Evolutionary conservation across 1,140 invertebrate species (phyloP).

Genomic region (Drosophila ogumai): DNA sequence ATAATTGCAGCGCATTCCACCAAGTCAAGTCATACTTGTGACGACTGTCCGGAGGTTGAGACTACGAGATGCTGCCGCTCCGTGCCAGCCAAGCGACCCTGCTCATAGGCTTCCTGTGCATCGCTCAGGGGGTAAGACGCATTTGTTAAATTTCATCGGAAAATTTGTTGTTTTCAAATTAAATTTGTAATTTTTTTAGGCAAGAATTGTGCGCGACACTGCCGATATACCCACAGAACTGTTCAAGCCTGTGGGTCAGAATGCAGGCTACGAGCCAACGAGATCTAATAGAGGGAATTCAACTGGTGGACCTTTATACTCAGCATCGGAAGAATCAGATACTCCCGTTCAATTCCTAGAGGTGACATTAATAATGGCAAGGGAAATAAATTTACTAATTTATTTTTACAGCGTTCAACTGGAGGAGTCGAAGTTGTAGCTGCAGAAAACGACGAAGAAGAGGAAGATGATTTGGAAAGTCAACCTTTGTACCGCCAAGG

Average conservation of each 20-base stretch:
- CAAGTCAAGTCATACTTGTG: constrained; percentile 34
- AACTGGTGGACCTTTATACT: neutral
- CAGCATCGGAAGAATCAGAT: neutral
- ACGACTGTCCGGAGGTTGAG: constrained; percentile 30
- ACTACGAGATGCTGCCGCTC: constrained; percentile 25
- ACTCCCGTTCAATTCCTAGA: neutral
- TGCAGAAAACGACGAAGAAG: neutral
- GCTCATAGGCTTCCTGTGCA: constrained; percentile 24
- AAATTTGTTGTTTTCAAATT: neutral
- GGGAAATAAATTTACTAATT: neutral
- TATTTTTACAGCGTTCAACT: neutral
- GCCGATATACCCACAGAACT: constrained; percentile 46
- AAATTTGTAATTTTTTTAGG: constrained; percentile 2
- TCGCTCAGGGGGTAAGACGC: constrained; percentile 36
- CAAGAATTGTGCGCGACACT: constrained; percentile 40
- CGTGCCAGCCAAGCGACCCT: neutral
- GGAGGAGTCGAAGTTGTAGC: constrained; percentile 17
- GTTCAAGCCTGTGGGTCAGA: constrained; percentile 44
- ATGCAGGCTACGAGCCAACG: neutral
- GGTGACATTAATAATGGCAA: neutral
- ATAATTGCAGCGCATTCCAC: constrained; percentile 35
- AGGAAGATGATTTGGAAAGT: neutral
- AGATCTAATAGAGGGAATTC: neutral
- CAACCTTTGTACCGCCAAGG: neutral
- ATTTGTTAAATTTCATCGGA: neutral